phyloP scores from a whole-genome alignment of 2,113 vertebrate species.

The Crocuta crocuta region DNA sequence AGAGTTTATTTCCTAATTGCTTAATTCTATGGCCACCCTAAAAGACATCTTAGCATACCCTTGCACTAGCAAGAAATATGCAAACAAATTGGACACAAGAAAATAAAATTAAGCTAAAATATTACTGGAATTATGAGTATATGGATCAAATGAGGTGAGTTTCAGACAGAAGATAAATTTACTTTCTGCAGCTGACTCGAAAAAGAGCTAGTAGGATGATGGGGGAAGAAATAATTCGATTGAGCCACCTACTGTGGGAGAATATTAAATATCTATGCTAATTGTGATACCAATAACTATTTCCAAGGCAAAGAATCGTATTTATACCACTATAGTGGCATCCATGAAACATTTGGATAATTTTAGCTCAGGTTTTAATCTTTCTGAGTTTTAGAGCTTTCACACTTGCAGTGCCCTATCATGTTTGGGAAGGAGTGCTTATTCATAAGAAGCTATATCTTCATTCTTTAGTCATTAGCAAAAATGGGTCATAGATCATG shows the following conservation, averaged over 20 bases:
- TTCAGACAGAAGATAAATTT: constrained; percentile 49
- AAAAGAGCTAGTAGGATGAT: neutral
- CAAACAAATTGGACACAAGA: constrained; percentile 10
- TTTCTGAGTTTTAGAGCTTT: constrained; percentile 68
- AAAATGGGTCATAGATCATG: constrained; percentile 86
- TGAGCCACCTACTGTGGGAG: constrained; percentile 32
- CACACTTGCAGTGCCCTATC: neutral
- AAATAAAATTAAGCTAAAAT: constrained; percentile 38
- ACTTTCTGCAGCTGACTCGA: neutral
- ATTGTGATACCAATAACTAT: constrained; percentile 57
- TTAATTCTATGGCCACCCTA: constrained; percentile 23
- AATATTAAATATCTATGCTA: constrained; percentile 67
- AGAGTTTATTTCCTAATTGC: neutral
- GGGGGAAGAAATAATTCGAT: constrained; percentile 10
- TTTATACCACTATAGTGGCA: constrained; percentile 50
- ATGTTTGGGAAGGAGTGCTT: constrained; percentile 52
- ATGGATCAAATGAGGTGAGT: neutral
- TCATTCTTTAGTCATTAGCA: constrained; percentile 81
- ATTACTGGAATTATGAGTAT: neutral
- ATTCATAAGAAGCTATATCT: constrained; percentile 76
- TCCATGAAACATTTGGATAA: constrained; percentile 69
- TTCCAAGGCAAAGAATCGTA: constrained; percentile 1
- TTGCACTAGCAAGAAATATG: neutral
- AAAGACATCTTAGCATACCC: neutral
- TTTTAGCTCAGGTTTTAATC: constrained; percentile 30